Evolutionary conservation across 2,888 invertebrate genomes (phyloP).

Genomic region (Sepioteuthis lessoniana): DNA sequence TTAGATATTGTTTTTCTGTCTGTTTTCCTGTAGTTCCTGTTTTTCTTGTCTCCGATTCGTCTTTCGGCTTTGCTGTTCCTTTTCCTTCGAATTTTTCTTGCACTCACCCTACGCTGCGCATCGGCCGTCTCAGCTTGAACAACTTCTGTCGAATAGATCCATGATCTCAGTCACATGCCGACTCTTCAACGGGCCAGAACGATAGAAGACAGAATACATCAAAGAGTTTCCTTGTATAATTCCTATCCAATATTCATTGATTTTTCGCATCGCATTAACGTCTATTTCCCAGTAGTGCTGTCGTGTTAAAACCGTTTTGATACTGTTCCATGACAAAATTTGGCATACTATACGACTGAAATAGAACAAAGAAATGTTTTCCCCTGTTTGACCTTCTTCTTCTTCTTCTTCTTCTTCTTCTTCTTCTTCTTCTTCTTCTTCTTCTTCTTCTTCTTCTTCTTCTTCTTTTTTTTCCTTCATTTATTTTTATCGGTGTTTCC

Average conservation of each 20-base stretch:
- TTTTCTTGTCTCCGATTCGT: background rate
- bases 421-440: slow-evolving; percentile 33
- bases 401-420: too few relatives aligned
- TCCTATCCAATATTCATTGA: slow-evolving; percentile 2
- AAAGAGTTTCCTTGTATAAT: background rate
- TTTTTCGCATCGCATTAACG: slow-evolving; percentile 21
- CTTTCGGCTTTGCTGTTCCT: background rate
- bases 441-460: background rate
- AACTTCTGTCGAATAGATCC: background rate
- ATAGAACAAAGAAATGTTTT: background rate
- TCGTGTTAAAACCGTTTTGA: background rate
- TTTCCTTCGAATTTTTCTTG: background rate
- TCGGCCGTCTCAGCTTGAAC: background rate
- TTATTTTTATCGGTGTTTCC: too few relatives aligned
- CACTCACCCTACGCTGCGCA: background rate
- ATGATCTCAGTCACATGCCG: background rate
- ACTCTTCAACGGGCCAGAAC: background rate
- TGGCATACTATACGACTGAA: background rate
- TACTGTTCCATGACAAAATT: background rate
- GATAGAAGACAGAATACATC: background rate
- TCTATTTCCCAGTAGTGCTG: slow-evolving; percentile 1
- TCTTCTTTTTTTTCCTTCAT: too few relatives aligned
- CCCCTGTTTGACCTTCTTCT: background rate
- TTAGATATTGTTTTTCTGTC: too few relatives aligned
- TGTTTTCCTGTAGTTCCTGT: background rate